Percentiles rank a stretch among this genome's conserved stretches.
phyloP scores from a whole-genome alignment of 2,797 vertebrate genomes.

The Poliocrania exsul region DNA sequence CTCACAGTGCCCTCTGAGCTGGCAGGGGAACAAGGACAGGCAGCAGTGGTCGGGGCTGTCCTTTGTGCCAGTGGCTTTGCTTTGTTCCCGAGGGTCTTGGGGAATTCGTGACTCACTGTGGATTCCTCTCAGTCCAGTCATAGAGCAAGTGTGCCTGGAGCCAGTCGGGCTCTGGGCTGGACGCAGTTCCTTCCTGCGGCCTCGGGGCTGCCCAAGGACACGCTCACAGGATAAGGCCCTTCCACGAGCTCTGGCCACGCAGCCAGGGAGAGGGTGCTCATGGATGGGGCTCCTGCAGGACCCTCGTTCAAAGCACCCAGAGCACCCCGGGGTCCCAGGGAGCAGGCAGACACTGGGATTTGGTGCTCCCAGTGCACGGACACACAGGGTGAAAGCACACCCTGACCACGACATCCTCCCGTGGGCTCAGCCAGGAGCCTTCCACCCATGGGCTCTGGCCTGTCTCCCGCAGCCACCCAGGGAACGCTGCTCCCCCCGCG shows the following conservation, averaged over 20 bases:
- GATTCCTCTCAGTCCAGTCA: conserved; percentile 29
- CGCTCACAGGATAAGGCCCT: not conserved
- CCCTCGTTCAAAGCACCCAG: fast-evolving
- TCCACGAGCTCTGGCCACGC: fast-evolving
- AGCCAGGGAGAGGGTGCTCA: fast-evolving
- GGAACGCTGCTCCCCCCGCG: not conserved
- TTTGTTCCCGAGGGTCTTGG: conserved; percentile 28
- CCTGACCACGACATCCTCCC: fast-evolving
- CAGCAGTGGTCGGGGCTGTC: not conserved
- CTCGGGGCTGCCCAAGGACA: not conserved
- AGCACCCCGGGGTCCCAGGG: not conserved
- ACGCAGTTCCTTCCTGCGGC: conserved; percentile 60
- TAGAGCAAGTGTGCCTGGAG: not conserved
- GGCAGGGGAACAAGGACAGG: not conserved
- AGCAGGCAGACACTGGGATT: fast-evolving
- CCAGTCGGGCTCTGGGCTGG: not conserved
- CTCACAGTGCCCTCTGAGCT: not conserved
- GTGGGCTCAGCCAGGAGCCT: not conserved
- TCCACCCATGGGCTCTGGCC: not conserved
- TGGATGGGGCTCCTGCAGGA: not conserved
- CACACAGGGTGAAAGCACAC: not conserved
- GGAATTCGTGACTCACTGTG: conserved; percentile 20
- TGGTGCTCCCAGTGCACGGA: fast-evolving
- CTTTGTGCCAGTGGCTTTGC: not conserved
- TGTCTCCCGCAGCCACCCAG: fast-evolving